Conservation (phyloP, 2,888 invertebrate species). For the Lasioglossum zephyrum region DNA sequence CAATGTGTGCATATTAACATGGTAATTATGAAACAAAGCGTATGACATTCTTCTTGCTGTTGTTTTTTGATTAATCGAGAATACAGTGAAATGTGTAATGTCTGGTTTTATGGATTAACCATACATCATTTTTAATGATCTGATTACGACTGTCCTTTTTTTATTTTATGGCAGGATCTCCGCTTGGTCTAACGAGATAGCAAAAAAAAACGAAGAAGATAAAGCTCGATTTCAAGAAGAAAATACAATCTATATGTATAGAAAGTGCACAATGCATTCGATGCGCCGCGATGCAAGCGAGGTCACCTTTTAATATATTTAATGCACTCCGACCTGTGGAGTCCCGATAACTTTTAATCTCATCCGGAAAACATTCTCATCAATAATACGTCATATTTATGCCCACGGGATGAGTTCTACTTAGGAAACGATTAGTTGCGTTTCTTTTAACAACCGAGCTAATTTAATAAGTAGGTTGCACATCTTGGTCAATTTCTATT, state of each 20-base stretch:
- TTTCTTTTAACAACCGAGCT: slow-evolving; percentile 2
- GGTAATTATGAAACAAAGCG: too few species aligned
- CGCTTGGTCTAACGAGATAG: background rate
- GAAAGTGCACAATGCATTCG: background rate
- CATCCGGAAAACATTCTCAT: slow-evolving; percentile 19
- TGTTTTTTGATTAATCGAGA: too few species aligned
- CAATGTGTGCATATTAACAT: too few species aligned
- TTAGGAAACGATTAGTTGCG: slow-evolving; percentile 4
- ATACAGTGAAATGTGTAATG: too few species aligned
- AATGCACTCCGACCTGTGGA: slow-evolving; percentile 33
- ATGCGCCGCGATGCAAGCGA: background rate
- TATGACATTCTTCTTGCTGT: too few species aligned
- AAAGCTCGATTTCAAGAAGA: background rate
- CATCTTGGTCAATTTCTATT: background rate
- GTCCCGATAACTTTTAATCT: slow-evolving; percentile 53
- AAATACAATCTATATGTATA: too few species aligned
- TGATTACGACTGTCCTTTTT: too few species aligned
- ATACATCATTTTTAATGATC: too few species aligned
- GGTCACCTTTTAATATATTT: slow-evolving; percentile 47
- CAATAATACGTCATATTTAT: slow-evolving; percentile 36
- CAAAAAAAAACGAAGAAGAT: background rate
- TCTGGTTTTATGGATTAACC: too few species aligned
- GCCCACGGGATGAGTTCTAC: slow-evolving; percentile 19
- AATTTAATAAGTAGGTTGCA: background rate
- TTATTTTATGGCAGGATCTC: too few species aligned